Evolutionary conservation across 92 coral and sea anemone genomes (phyloP).

Genomic region (Porites divaricata): DNA sequence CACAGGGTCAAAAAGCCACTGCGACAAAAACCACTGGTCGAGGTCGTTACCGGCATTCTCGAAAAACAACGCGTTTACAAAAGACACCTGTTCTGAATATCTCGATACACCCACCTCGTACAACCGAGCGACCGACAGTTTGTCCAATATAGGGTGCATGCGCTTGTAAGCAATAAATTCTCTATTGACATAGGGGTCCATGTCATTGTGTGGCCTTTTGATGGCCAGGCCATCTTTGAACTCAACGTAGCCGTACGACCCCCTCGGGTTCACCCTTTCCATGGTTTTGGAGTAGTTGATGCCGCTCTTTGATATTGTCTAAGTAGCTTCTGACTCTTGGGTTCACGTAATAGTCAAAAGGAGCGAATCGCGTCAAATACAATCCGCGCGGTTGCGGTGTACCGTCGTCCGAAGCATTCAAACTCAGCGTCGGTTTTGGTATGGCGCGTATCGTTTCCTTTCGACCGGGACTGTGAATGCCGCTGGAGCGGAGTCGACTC

Average conservation of each 20-base stretch:
- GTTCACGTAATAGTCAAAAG: neutral
- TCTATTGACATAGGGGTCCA: neutral
- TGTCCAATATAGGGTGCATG: neutral
- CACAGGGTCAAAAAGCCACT: conserved; percentile 11
- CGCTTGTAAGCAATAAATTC: conserved; percentile 2
- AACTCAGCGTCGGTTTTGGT: neutral
- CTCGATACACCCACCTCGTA: too few relatives aligned
- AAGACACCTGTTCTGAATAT: neutral
- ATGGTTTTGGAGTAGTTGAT: neutral
- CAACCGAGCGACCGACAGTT: neutral
- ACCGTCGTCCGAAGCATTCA: neutral
- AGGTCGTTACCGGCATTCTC: neutral
- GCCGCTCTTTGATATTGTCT: neutral
- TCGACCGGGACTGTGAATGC: neutral
- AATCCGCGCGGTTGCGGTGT: neutral
- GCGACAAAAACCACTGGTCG: neutral
- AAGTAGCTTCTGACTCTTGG: conserved; percentile 12
- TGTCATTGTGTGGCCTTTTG: neutral
- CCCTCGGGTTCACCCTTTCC: neutral
- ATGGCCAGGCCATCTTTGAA: neutral
- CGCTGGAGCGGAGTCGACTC: conserved; percentile 3
- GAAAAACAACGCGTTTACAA: neutral
- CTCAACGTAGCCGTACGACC: neutral
- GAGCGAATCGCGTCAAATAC: neutral
- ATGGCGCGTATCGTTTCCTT: neutral